These are phyloP conservation scores for Cheilosia urbana DNA, from an alignment of 2,888 invertebrate genomes.

Conservation along the genomic window DNA sequence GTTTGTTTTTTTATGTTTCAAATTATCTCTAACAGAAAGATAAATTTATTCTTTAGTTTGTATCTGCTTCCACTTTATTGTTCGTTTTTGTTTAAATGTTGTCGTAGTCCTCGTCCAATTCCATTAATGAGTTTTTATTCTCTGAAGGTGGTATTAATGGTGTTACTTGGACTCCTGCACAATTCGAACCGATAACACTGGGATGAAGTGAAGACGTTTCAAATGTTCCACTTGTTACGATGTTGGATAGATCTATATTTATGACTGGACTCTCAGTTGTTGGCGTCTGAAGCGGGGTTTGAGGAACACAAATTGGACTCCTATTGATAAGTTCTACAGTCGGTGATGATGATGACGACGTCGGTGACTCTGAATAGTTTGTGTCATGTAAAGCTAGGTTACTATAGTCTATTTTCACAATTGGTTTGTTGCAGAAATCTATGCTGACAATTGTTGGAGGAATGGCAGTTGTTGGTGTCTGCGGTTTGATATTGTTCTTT, in stretches of 20 bases:
- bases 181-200: constrained; percentile 41
- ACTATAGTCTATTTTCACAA: constrained; percentile 84
- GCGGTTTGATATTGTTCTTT: constrained; percentile 68
- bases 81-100: constrained; percentile 80
- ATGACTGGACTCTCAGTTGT: constrained; percentile 80
- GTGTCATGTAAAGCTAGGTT: constrained; percentile 79
- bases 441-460: constrained; percentile 82
- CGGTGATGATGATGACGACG: constrained; percentile 68
- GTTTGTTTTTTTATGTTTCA: constrained; percentile 11
- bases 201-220: constrained; percentile 47
- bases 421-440: constrained; percentile 82
- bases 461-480: constrained; percentile 79
- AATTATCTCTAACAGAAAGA: constrained; percentile 10
- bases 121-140: constrained; percentile 79
- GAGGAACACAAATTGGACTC: constrained; percentile 33
- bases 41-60: constrained; percentile 40
- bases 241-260: constrained; percentile 83
- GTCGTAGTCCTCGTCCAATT: constrained; percentile 84
- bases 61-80: constrained; percentile 1
- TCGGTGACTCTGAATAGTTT: constrained; percentile 57
- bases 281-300: constrained; percentile 53
- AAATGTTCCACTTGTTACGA: constrained; percentile 77
- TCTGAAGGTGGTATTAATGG: constrained; percentile 37
- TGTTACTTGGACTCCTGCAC: constrained; percentile 35
- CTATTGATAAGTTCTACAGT: constrained; percentile 38